A percentile compares a stretch with the other conserved stretches of the same genome.
Evolutionary conservation across 2,888 invertebrate genomes (phyloP).

Genomic region (Crematogaster levior): DNA sequence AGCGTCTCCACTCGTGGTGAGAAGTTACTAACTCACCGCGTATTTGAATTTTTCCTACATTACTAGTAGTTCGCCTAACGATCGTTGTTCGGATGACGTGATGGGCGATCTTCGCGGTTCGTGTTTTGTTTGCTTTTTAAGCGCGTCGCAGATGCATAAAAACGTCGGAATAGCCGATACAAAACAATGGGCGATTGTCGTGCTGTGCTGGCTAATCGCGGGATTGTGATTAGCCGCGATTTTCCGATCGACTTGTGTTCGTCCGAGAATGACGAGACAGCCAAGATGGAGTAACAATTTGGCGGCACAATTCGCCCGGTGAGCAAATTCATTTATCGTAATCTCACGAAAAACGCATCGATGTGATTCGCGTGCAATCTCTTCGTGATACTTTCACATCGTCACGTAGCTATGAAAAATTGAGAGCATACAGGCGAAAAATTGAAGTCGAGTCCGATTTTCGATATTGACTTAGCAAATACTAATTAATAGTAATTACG

Average conservation of each 20-base stretch:
- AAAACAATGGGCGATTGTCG: not conserved
- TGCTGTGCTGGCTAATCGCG: not conserved
- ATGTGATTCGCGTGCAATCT: not conserved
- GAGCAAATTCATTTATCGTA: not conserved
- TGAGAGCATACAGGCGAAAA: not conserved
- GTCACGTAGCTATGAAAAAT: not conserved
- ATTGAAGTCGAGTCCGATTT: not conserved
- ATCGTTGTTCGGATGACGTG: not conserved
- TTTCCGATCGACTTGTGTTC: not conserved
- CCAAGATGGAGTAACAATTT: not conserved
- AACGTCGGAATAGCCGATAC: too few species aligned
- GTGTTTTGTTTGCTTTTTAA: not conserved
- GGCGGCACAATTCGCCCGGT: not conserved
- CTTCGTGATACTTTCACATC: not conserved
- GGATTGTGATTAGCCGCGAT: not conserved
- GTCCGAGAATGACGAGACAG: not conserved
- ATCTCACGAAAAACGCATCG: not conserved
- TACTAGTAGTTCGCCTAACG: not conserved
- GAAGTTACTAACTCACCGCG: not conserved
- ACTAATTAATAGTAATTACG: too few species aligned
- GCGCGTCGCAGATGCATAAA: not conserved
- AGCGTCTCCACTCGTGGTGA: not conserved
- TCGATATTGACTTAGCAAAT: not conserved
- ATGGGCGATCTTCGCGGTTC: not conserved
- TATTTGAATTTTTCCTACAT: not conserved